Evolutionary conservation across 2,888 invertebrate genomes (phyloP), one percentile per base, ranked within the genome.

Genomic region (Bellardia bayeri): DNA sequence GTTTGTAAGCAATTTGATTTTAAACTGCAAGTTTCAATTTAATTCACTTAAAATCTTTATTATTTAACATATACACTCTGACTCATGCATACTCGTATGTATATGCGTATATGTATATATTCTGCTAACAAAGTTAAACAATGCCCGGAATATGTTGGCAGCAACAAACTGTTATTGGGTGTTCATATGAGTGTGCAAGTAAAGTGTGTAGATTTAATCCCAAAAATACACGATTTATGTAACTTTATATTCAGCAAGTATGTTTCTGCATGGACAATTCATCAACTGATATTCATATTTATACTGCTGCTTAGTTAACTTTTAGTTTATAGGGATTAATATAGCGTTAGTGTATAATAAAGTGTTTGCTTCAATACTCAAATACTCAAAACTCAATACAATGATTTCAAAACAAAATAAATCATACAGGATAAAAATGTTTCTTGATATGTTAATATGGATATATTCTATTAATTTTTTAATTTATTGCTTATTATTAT

Each of bases 41-140:
- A 87, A 87, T 87, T 84, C 87, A 87, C 66, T 87, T 80, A 84
- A 76, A 72, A 69, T 64, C 40, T 56, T 49, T 64, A 56, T 80
- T 75, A 79, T 82, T 82, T 61, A 82, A 75, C 45, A n/a, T 37
- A 63, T n/a, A 54, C 61, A 33, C 13, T 42, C 33, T n/a, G 63
- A n/a, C 14, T n/a, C 13, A 33, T 49, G 40, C 64, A 40, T 9
- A 45, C 45, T 23, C 23, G 23, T 23, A 23, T 23, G 23, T 23
- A 23, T 23, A 23, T 23, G 23, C 23, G 23, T 23, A 23, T 23
- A 23, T 23, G 1, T 23, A 45, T 13, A 45, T 45, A 45, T 3
- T 3, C 11, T 11, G 7, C 54, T 23, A 63, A 64, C 64, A 64
- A 37, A 54, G 30, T 54, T 37, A 56, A 49, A 45, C 49, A 68